Evolutionary conservation across 2,113 vertebrate species (phyloP).

Genomic region (Zingel zingel): DNA sequence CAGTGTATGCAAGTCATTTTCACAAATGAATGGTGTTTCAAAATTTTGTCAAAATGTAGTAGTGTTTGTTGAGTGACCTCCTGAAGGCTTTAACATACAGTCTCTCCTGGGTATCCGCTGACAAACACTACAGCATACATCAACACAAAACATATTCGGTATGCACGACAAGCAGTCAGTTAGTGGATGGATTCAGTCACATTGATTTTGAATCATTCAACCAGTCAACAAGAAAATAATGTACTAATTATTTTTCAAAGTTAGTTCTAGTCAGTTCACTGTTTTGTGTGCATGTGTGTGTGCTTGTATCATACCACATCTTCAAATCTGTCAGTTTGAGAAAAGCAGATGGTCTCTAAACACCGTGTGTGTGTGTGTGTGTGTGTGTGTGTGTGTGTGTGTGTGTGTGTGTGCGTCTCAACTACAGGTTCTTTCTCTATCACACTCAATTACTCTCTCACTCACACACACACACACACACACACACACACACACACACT

Average conservation of each 20-base stretch:
- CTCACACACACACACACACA: not conserved
- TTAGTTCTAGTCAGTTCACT: not conserved
- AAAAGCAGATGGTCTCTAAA: constrained; percentile 45
- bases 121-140: not conserved
- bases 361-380: not conserved
- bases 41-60: not conserved
- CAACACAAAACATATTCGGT: not conserved
- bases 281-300: not conserved
- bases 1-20: not conserved
- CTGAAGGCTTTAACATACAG: too few species aligned
- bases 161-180: not conserved
- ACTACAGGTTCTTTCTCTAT: not conserved
- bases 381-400: too few species aligned
- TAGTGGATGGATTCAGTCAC: not conserved
- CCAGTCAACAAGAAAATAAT: not conserved
- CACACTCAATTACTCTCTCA: not conserved
- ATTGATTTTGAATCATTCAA: not conserved
- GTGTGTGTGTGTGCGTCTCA: constrained; percentile 13
- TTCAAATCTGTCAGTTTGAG: constrained; percentile 20
- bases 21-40: too few species aligned
- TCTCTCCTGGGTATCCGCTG: not conserved
- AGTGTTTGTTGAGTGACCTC: not conserved
- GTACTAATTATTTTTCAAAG: not conserved
- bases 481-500: not conserved
- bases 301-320: not conserved